These are phyloP conservation scores for Tetragonula carbonaria DNA, from an alignment of 2,888 invertebrate species.

Conservation along the genomic window DNA sequence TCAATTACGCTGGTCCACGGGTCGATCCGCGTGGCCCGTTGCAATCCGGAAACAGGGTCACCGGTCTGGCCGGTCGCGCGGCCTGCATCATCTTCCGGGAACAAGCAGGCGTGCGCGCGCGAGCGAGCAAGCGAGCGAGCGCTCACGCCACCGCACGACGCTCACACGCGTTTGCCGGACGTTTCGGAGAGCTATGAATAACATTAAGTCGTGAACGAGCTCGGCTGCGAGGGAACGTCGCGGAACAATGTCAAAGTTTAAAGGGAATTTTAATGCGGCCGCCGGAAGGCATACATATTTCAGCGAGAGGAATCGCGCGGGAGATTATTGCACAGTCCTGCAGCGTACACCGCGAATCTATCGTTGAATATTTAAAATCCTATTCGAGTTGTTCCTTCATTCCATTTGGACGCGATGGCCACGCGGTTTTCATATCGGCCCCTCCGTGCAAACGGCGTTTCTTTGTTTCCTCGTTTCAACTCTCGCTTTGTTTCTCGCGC, in stretches of 20 bases:
- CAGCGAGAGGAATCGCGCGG: slow-evolving; percentile 48
- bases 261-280: slow-evolving; percentile 61
- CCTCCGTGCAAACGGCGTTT: neutral
- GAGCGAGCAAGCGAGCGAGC: neutral
- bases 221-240: slow-evolving; percentile 51
- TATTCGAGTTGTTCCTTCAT: slow-evolving; percentile 52
- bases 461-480: neutral
- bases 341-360: slow-evolving; percentile 47
- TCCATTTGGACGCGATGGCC: slow-evolving; percentile 29
- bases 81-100: slow-evolving; percentile 54
- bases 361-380: slow-evolving; percentile 58
- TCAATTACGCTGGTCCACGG: slow-evolving; percentile 61
- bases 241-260: slow-evolving; percentile 62
- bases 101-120: neutral
- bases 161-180: slow-evolving; percentile 32
- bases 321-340: slow-evolving; percentile 50
- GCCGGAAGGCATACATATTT: slow-evolving; percentile 61
- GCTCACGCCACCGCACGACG: neutral
- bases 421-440: neutral
- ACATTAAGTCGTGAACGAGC: slow-evolving; percentile 52
- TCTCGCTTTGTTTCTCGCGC: neutral
- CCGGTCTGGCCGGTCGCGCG: slow-evolving; percentile 23
- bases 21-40: slow-evolving; percentile 41
- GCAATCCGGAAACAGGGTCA: slow-evolving; percentile 56
- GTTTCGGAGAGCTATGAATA: slow-evolving; percentile 54